A percentile compares a stretch with the other conserved stretches of the same genome.
Evolutionary conservation across 1,140 invertebrate species (phyloP).

Genomic region (Drosophila equinoxialis): DNA sequence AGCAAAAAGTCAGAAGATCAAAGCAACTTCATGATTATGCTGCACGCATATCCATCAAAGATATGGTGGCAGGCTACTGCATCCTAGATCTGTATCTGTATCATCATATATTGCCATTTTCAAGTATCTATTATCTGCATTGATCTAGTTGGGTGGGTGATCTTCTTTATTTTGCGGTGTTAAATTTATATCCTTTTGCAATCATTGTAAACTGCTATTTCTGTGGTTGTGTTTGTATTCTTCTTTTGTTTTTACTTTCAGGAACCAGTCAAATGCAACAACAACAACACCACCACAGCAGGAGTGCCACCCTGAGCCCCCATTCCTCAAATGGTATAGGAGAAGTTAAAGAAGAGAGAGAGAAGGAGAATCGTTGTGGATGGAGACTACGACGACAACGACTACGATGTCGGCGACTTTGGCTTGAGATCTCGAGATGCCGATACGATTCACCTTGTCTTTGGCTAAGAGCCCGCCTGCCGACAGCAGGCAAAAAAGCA

Average conservation of each 20-base stretch:
- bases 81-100: slow-evolving; percentile 12
- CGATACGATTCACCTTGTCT: slow-evolving; percentile 33
- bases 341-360: slow-evolving; percentile 11
- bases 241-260: slow-evolving; percentile 42
- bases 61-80: slow-evolving; percentile 51
- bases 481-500: slow-evolving; percentile 20
- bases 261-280: slow-evolving; percentile 34
- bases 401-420: slow-evolving; percentile 23
- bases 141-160: too few relatives aligned
- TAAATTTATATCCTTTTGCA: neutral
- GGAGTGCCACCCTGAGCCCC: slow-evolving; percentile 33
- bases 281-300: slow-evolving; percentile 37
- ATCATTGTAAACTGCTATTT: neutral
- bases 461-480: slow-evolving; percentile 27
- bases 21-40: slow-evolving; percentile 69
- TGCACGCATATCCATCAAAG: slow-evolving; percentile 75
- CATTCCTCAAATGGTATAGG: neutral
- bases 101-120: neutral
- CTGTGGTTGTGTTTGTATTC: neutral
- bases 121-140: too few relatives aligned
- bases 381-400: neutral
- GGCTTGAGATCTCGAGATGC: slow-evolving; percentile 13
- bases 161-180: neutral
- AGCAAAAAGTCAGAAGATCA: slow-evolving; percentile 62
- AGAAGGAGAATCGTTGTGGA: neutral